phyloP scores from a whole-genome alignment of 2,113 vertebrate genomes.

The Neogale vison region DNA sequence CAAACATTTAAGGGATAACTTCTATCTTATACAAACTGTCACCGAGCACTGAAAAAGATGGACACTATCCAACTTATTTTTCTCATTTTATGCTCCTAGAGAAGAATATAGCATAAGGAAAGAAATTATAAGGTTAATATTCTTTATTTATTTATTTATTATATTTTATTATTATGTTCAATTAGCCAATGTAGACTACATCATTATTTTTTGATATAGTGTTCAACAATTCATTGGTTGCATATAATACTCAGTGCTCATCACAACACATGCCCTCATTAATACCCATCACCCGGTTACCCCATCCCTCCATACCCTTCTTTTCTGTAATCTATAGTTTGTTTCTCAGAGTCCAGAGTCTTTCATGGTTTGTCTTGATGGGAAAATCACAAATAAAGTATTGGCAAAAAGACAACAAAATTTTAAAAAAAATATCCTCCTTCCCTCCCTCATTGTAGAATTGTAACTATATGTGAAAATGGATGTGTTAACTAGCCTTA shows the following conservation, averaged over 20 bases:
- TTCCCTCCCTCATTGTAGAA: neutral
- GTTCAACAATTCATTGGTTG: neutral
- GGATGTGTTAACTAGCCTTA: neutral
- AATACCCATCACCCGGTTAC: neutral
- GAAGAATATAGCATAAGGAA: neutral
- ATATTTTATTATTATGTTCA: too few relatives aligned
- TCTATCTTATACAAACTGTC: neutral
- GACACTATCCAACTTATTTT: neutral
- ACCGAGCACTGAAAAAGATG: neutral
- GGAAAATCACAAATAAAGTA: constrained; percentile 20
- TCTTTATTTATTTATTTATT: neutral
- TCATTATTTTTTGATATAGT: neutral
- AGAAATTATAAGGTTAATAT: neutral
- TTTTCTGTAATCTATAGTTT: neutral
- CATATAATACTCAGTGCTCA: neutral
- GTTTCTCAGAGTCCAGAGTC: neutral
- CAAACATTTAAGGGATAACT: neutral
- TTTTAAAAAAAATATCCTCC: neutral
- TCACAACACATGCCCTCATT: neutral
- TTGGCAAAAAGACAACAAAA: neutral
- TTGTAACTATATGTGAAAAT: neutral
- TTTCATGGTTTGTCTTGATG: neutral
- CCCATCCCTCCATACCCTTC: neutral
- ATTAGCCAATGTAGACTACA: neutral
- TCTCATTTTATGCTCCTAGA: neutral